Evolutionary conservation across 2,888 invertebrate genomes (phyloP).

Genomic region (Scaeva pyrastri): DNA sequence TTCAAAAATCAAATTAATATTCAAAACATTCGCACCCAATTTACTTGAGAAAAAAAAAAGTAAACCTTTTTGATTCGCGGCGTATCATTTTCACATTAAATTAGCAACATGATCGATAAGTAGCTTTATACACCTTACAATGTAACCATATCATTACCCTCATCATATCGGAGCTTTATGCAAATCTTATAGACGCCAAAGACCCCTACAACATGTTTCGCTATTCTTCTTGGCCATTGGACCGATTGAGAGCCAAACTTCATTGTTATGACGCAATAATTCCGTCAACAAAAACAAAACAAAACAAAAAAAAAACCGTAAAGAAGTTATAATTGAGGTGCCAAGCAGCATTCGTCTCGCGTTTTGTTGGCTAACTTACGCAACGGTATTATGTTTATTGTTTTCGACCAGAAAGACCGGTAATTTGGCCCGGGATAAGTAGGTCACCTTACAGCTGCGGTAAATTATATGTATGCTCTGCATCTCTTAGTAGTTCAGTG

Average conservation of each 20-base stretch:
- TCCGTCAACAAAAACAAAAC: neutral
- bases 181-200: conserved; percentile 13
- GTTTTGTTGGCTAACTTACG: conserved; percentile 38
- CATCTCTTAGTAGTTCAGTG: conserved; percentile 30
- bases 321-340: conserved; percentile 20
- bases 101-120: conserved; percentile 31
- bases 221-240: conserved; percentile 45
- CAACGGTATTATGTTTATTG: conserved; percentile 34
- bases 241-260: conserved; percentile 33
- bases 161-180: conserved; percentile 1
- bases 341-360: conserved; percentile 42
- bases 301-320: too few relatives aligned
- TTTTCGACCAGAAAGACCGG: conserved; percentile 42
- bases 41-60: conserved; percentile 7
- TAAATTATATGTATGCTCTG: conserved; percentile 42
- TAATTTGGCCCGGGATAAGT: conserved; percentile 30
- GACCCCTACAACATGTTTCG: neutral
- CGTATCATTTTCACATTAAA: conserved; percentile 26
- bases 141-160: conserved; percentile 15
- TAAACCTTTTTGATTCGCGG: neutral
- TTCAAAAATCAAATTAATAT: conserved; percentile 27
- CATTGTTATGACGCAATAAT: conserved; percentile 48
- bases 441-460: conserved; percentile 36
- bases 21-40: conserved; percentile 26
- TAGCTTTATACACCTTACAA: conserved; percentile 38